Percentiles rank a stretch among this genome's conserved stretches.
Conservation (phyloP, 2,888 invertebrate genomes). For the Tineola bisselliella region DNA sequence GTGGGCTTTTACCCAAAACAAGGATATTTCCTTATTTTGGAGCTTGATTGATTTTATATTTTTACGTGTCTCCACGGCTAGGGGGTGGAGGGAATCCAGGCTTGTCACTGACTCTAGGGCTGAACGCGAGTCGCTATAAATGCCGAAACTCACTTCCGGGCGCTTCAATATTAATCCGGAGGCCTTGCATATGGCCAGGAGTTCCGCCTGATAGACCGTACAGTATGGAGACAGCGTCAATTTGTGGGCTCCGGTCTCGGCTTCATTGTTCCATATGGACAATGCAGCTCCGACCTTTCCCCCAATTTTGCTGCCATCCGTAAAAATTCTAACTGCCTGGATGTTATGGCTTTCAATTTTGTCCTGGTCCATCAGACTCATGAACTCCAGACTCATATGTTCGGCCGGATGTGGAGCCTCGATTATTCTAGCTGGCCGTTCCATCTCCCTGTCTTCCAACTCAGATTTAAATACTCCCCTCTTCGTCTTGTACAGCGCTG, state of each 20-base stretch:
- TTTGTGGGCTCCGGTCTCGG: neutral
- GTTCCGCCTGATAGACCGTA: constrained; percentile 1
- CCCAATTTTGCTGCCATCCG: neutral
- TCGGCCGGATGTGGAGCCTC: neutral
- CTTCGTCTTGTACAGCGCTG: no score
- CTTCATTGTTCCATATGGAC: no score
- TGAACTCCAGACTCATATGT: neutral
- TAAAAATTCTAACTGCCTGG: neutral
- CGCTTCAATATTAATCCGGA: neutral
- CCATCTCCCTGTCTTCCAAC: no score
- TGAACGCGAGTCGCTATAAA: constrained; percentile 1
- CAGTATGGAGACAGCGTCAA: neutral
- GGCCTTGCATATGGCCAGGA: neutral
- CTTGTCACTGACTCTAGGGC: neutral
- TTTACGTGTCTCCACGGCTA: neutral
- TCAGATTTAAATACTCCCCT: no score
- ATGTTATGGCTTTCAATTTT: neutral
- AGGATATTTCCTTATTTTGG: neutral
- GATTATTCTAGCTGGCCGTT: no score
- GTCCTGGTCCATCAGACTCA: no score
- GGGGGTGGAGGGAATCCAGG: neutral
- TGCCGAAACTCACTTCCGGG: neutral
- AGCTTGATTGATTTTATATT: neutral
- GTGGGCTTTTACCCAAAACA: constrained; percentile 18
- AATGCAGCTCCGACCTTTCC: no score